These are phyloP conservation scores for Ursus arctos DNA, from an alignment of 2,113 vertebrate species.

Conservation along the genomic window DNA sequence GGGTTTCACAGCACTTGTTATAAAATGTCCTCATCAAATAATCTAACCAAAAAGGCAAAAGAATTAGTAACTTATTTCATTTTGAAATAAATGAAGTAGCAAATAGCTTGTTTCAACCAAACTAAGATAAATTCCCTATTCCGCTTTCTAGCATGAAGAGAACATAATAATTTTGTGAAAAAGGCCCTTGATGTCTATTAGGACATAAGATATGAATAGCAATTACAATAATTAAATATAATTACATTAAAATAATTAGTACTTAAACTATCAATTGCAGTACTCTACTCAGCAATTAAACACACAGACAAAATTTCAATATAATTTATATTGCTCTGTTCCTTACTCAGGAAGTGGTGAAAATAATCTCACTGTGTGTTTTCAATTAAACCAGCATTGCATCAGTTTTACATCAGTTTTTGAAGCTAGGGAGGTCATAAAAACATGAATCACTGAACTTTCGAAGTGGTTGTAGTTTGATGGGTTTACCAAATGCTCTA, in stretches of 20 bases:
- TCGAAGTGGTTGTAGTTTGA: neutral
- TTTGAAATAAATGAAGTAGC: slow-evolving; percentile 12
- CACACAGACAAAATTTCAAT: slow-evolving; percentile 81
- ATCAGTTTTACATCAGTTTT: slow-evolving; percentile 66
- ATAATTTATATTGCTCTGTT: slow-evolving; percentile 83
- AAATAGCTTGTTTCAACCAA: slow-evolving; percentile 72
- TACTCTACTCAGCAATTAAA: slow-evolving; percentile 81
- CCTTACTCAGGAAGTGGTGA: slow-evolving; percentile 78
- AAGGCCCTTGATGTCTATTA: slow-evolving; percentile 81
- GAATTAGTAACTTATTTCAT: slow-evolving; percentile 5
- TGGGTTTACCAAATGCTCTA: neutral
- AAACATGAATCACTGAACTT: neutral
- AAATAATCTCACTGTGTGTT: slow-evolving; percentile 78
- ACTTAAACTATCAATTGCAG: slow-evolving; percentile 85
- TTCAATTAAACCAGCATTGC: slow-evolving; percentile 75
- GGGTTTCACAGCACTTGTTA: neutral
- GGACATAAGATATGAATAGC: slow-evolving; percentile 81
- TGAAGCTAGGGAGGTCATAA: slow-evolving; percentile 66
- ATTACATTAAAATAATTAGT: slow-evolving; percentile 89
- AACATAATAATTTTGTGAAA: slow-evolving; percentile 79
- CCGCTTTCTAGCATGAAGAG: slow-evolving; percentile 44
- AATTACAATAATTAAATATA: slow-evolving; percentile 89
- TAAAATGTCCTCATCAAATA: slow-evolving; percentile 30
- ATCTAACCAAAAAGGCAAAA: neutral
- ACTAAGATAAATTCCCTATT: slow-evolving; percentile 28